phyloP scores from a whole-genome alignment of 2,888 invertebrate species.

The Onchidella celtica region DNA sequence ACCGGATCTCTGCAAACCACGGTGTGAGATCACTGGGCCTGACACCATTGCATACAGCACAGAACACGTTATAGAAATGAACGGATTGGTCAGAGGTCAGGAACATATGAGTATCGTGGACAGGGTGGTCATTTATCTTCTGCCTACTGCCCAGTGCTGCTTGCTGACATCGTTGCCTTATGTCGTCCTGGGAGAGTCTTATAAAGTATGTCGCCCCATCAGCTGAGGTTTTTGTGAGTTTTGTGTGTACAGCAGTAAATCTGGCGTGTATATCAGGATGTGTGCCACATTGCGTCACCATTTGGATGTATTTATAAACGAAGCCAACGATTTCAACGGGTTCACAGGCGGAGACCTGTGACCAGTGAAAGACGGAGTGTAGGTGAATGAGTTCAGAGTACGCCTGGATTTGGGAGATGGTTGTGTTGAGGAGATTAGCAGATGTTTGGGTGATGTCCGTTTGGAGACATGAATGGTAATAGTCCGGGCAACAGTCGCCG shows the following conservation, averaged over 20 bases:
- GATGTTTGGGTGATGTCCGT: constrained; percentile 6
- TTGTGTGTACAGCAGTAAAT: not conserved
- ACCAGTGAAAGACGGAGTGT: not conserved
- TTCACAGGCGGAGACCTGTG: not conserved
- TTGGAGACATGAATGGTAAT: constrained; percentile 43
- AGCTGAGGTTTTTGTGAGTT: not conserved
- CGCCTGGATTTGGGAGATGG: not conserved
- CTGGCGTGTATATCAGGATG: not conserved
- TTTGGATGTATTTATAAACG: constrained; percentile 6
- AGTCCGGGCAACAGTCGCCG: constrained; percentile 51
- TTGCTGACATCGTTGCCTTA: constrained; percentile 17
- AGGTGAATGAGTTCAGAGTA: constrained; percentile 8
- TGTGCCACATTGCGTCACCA: not conserved
- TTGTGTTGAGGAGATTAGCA: not conserved
- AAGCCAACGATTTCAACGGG: not conserved
- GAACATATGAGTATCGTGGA: not conserved
- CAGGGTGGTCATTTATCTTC: no score
- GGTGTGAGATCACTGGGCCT: not conserved
- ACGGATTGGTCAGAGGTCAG: not conserved
- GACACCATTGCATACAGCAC: constrained; percentile 48
- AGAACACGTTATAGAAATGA: constrained; percentile 48
- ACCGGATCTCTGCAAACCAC: not conserved
- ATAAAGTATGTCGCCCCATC: not conserved
- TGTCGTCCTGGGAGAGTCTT: not conserved
- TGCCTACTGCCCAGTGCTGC: no score